Evolutionary conservation across 2,888 invertebrate species (phyloP).

Genomic region (Chaitophorus viminalis): DNA sequence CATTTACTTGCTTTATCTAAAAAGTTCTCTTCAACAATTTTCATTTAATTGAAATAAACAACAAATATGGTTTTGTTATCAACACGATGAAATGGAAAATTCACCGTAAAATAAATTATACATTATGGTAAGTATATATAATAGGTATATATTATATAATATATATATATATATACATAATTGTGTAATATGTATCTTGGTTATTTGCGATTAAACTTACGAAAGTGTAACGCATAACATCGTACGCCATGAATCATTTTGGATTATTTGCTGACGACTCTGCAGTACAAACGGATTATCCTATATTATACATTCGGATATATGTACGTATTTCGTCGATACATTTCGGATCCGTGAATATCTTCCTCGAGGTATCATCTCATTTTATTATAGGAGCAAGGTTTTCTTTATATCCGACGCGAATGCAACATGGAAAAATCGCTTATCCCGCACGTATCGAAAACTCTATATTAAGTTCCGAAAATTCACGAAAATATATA

Average conservation of each 20-base stretch:
- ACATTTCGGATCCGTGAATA: background rate
- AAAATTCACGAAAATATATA: background rate
- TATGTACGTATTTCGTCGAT: constrained; percentile 7
- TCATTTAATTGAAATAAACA: constrained; percentile 1
- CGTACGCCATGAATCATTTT: background rate
- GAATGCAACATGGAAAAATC: background rate
- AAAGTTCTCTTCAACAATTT: constrained; percentile 1
- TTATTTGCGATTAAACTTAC: constrained; percentile 27
- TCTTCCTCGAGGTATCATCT: background rate
- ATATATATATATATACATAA: background rate
- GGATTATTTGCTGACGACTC: constrained; percentile 27
- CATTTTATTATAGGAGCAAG: constrained; percentile 14
- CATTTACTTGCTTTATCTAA: constrained; percentile 1
- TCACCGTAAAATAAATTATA: constrained; percentile 6
- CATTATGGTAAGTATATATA: no score
- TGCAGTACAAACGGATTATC: background rate
- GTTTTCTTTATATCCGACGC: background rate
- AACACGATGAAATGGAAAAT: constrained; percentile 17
- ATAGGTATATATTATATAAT: background rate
- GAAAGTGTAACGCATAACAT: constrained; percentile 13
- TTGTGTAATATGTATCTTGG: no score
- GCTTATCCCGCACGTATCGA: background rate
- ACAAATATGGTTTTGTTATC: constrained; percentile 5
- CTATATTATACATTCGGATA: background rate
- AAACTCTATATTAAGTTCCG: background rate